These are phyloP conservation scores for Esperia sulphurella DNA, from an alignment of 2,888 invertebrate genomes.

Conservation along the genomic window DNA sequence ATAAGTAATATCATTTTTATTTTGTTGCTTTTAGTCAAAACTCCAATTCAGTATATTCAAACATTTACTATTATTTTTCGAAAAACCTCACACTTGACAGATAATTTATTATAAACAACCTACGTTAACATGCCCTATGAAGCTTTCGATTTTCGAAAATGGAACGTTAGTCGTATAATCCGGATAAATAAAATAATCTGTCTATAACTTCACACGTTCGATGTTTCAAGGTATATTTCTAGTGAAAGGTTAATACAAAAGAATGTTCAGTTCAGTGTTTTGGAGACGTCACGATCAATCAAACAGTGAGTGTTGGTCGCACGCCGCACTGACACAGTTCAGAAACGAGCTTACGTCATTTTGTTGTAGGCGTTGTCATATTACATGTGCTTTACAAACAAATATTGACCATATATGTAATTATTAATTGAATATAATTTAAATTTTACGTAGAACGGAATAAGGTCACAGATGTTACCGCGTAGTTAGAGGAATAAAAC, in stretches of 20 bases:
- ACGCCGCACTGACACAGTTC: constrained; percentile 35
- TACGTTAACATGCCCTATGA: background rate
- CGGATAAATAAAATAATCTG: background rate
- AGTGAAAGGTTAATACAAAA: background rate
- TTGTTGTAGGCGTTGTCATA: constrained; percentile 48
- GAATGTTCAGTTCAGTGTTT: constrained; percentile 19
- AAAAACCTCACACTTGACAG: too few relatives aligned
- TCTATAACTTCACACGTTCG: background rate
- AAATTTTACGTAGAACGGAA: background rate
- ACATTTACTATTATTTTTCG: too few relatives aligned
- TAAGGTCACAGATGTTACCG: background rate
- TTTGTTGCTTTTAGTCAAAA: too few relatives aligned
- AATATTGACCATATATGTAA: background rate
- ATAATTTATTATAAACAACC: background rate
- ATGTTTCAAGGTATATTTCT: background rate
- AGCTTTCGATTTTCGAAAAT: background rate
- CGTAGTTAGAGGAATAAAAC: constrained; percentile 26
- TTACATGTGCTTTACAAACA: constrained; percentile 22
- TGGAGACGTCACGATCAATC: constrained; percentile 43
- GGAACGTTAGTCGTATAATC: background rate
- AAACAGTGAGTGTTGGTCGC: constrained; percentile 25
- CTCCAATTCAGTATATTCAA: too few relatives aligned
- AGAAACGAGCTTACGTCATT: constrained; percentile 48
- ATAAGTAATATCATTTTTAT: too few relatives aligned
- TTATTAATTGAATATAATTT: background rate